Base-by-base conservation (phyloP, 2,888 invertebrate genomes). In the Himalopsyche tibetana region DNA sequence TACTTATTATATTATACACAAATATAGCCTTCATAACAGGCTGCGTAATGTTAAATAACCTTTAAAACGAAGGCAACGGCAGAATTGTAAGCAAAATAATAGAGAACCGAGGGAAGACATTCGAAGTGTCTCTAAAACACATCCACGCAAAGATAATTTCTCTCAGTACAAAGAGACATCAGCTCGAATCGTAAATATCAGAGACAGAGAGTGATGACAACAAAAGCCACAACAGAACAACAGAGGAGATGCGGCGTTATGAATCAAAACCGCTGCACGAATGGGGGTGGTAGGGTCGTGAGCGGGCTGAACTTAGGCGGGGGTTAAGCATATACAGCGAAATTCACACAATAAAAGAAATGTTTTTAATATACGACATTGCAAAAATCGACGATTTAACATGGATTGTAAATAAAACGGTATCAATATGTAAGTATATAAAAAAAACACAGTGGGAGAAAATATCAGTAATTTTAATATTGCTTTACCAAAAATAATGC, bases 181-280 rank as follows among this genome's bases (percentile, higher is more conserved):
- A 74, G 36, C 74, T 74, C 28, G 74, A 74, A 74, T 74, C 74
- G 74, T 74, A 74, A 74, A 74, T 74, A 74, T 74, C 38, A 74
- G 74, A 74, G 74, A 74, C 74, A 74, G 74, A 74, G 74, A 74
- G 74, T 74, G 74, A 74, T 74, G 74, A 74, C 74, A 74, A 74
- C 74, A 74, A 74, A 74, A 74, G 74, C 74, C 74, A 74, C 74
- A 74, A 74, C 74, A 74, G 74, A 74, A 74, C 74, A 74, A 74
- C 74, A 36, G 74, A 36, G 38, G 36, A 74, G 74, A 74, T 36
- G 74, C 74, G 74, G 36, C 74, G 74, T 74, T 74, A 74, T 74
- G 74, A 74, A 74, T 74, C 74, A 74, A 74, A 69, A 74, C 9
- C 74, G 74, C 74, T 74, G 74, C 74, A 74, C 38, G 74, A 74